Evolutionary conservation across 30 jellyfish, hydroid and myxozoan genomes (phyloP).

Genomic region (Aurelia aurita complex sp. Pacific): DNA sequence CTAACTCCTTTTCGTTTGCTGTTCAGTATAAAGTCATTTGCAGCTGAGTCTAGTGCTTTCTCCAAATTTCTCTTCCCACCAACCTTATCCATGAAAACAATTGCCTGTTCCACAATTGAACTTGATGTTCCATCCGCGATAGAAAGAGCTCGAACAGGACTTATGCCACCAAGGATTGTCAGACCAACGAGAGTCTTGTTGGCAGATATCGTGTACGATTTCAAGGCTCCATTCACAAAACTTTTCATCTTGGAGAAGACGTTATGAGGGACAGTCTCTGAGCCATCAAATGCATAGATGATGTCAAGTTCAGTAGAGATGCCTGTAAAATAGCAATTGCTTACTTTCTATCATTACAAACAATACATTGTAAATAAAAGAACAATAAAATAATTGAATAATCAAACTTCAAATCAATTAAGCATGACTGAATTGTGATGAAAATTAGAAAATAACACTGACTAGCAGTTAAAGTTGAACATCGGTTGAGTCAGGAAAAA

Average conservation of each 20-base stretch:
- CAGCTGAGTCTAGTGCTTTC: slow-evolving; percentile 12
- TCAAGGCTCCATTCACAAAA: slow-evolving; percentile 53
- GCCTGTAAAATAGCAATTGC: slow-evolving; percentile 29
- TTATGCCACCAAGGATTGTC: slow-evolving; percentile 30
- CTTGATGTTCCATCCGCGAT: slow-evolving; percentile 21
- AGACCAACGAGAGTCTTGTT: slow-evolving; percentile 54
- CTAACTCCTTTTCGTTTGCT: slow-evolving; percentile 12
- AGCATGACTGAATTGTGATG: too few relatives aligned
- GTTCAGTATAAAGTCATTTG: neutral
- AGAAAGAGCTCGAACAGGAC: neutral
- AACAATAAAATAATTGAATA: too few relatives aligned
- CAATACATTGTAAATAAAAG: too few relatives aligned
- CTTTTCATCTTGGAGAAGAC: slow-evolving; percentile 42
- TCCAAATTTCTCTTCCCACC: slow-evolving; percentile 55
- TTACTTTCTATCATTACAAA: too few relatives aligned
- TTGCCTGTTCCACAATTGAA: slow-evolving; percentile 29
- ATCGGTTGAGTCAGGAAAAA: too few relatives aligned
- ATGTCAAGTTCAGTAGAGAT: slow-evolving; percentile 62
- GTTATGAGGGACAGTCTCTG: slow-evolving; percentile 22
- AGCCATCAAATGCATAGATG: slow-evolving; percentile 82
- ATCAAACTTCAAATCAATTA: too few relatives aligned
- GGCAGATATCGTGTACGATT: slow-evolving; percentile 51
- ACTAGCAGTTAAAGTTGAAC: too few relatives aligned
- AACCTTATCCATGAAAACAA: slow-evolving; percentile 1
- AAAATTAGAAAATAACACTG: too few relatives aligned